Conservation (phyloP, 1,140 invertebrate genomes). For the Drosophila varians region DNA sequence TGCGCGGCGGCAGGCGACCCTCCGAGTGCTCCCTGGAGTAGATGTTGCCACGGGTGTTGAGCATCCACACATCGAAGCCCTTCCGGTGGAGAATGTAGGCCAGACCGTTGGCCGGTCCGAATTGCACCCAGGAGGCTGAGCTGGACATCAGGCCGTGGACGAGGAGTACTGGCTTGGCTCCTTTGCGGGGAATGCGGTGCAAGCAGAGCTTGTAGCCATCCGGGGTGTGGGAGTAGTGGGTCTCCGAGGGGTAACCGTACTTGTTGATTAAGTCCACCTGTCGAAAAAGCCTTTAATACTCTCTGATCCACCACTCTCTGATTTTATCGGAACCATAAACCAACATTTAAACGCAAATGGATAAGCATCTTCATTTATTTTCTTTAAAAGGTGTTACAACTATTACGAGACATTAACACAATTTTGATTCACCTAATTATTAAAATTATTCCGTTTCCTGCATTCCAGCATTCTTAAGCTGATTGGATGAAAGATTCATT, state of each 20-base stretch:
- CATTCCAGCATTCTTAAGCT: too few relatives aligned
- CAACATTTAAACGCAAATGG: neutral
- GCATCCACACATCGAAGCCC: constrained; percentile 90
- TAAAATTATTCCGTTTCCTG: neutral
- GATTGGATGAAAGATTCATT: neutral
- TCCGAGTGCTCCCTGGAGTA: constrained; percentile 86
- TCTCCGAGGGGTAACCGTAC: constrained; percentile 86
- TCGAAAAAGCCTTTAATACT: neutral
- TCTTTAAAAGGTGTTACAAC: neutral
- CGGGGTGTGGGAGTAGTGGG: constrained; percentile 82
- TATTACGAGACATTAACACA: neutral
- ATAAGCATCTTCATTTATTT: neutral
- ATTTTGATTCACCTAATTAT: neutral
- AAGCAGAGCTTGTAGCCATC: constrained; percentile 85
- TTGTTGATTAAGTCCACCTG: constrained; percentile 79
- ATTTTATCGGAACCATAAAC: too few relatives aligned
- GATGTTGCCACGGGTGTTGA: constrained; percentile 88
- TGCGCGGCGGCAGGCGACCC: constrained; percentile 65
- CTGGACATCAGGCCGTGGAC: constrained; percentile 87
- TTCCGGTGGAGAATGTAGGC: constrained; percentile 87
- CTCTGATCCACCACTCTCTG: too few relatives aligned
- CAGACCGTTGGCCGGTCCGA: constrained; percentile 84
- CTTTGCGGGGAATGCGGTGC: constrained; percentile 75
- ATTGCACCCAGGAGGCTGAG: constrained; percentile 85
- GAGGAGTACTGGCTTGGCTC: constrained; percentile 84